Evolutionary conservation across 2,888 invertebrate genomes (phyloP), one percentile per base, ranked within the genome.

Genomic region (Coelopa pilipes): DNA sequence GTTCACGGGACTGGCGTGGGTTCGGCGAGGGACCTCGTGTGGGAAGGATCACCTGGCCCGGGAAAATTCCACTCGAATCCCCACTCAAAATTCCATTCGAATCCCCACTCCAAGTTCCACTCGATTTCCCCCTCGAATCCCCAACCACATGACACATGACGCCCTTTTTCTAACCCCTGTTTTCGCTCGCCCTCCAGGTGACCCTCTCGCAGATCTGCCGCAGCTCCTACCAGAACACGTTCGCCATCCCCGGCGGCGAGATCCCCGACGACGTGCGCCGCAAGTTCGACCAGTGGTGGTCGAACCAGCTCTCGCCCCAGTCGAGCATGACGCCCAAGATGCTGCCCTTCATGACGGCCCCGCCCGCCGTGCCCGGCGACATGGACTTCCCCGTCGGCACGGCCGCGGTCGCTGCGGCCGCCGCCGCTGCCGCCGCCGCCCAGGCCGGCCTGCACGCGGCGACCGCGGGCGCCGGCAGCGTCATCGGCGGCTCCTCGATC

Each of bases 231-330:
- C 89, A 92, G 83, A 89, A 91, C 45, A 89, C 91, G 12, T 91
- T 92, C 34, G 91, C 92, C 4, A 91, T 92, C 79, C 85, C 86
- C 1, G 89, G 90, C 66, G 91, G 91, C 63, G 95, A 95, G 80
- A 91, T 94, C 11, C 91, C 93, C 0, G 96, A 96, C 79, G 97
- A 97, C 70, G 91, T 93, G 82, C 92, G 94, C 45, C 90, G 95
- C 75, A 95, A 95, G 86, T 97, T 97, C 87, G 96, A 97, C 84
- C 93, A 94, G 74, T 97, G 97, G 97, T 95, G 94, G 92, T 91
- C 92, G 60, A 90, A 92, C 73, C 94, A 94, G 83, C 90, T 93
- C 68, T 92, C 92, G 15, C 92, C 92, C 57, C 88, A 90, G 82
- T 85, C 89, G 70, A 85, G 89, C 57, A 89, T 89, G 80, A 84